phyloP scores from a whole-genome alignment of 2,888 invertebrate species.

The Catonia carolina region DNA sequence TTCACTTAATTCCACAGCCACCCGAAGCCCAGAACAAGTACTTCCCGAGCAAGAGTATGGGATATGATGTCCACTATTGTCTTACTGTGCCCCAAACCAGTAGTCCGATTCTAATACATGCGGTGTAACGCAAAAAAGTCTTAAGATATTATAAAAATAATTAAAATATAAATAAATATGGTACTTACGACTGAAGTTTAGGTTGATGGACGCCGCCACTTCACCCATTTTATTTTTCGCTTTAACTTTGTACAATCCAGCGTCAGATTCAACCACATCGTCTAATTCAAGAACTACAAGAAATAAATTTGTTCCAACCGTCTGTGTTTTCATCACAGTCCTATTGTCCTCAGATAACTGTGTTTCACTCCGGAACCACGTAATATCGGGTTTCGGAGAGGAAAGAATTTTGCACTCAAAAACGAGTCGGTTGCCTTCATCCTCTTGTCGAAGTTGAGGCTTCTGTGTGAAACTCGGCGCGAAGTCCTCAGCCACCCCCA shows the following conservation, averaged over 20 bases:
- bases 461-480: conserved; percentile 98
- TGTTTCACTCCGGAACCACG: conserved; percentile 86
- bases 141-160: too few species aligned
- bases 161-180: too few species aligned
- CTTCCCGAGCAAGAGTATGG: too few species aligned
- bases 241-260: conserved; percentile 94
- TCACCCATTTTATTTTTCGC: conserved; percentile 96
- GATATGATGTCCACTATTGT: too few species aligned
- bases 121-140: too few species aligned
- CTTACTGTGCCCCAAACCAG: too few species aligned
- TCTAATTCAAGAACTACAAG: conserved; percentile 88
- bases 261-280: conserved; percentile 92
- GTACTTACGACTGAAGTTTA: conserved; percentile 95
- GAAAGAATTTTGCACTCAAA: conserved; percentile 89
- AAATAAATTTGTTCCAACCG: conserved; percentile 78
- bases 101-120: too few species aligned
- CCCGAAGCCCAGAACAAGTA: too few species aligned
- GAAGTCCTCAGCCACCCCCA: conserved; percentile 89
- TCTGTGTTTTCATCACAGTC: conserved; percentile 82
- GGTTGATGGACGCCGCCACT: conserved; percentile 92
- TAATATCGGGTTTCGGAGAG: conserved; percentile 82
- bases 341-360: conserved; percentile 75
- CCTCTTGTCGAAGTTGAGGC: conserved; percentile 93
- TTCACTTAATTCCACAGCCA: too few species aligned
- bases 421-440: conserved; percentile 89